These are phyloP conservation scores for Phoeniculus purpureus DNA, from an alignment of 2,797 vertebrate species.

Conservation along the genomic window DNA sequence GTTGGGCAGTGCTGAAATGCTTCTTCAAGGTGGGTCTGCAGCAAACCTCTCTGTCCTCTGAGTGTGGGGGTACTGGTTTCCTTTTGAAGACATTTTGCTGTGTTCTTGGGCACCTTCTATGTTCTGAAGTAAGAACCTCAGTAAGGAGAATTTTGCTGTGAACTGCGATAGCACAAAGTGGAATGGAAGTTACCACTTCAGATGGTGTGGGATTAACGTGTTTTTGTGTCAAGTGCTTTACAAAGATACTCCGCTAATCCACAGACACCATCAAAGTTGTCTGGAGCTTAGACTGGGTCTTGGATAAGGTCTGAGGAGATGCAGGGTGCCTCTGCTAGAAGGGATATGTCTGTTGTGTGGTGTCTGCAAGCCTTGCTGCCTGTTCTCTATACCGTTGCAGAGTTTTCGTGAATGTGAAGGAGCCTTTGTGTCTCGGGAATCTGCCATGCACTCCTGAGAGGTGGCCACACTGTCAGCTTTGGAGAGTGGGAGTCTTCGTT, in stretches of 20 bases:
- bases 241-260: neutral
- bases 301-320: rapidly evolving
- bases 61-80: neutral
- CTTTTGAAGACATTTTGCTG: rapidly evolving
- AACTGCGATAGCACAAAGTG: neutral
- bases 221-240: neutral
- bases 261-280: neutral
- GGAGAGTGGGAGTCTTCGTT: neutral
- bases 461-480: neutral
- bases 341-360: rapidly evolving
- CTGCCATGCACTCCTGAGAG: rapidly evolving
- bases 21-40: neutral
- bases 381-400: rapidly evolving
- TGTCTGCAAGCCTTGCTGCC: neutral
- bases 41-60: neutral
- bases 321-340: rapidly evolving
- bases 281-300: neutral
- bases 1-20: neutral
- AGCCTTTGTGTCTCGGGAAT: neutral
- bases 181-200: neutral
- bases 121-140: neutral
- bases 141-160: neutral
- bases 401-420: rapidly evolving
- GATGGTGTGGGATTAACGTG: rapidly evolving
- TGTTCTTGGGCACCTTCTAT: rapidly evolving